Evolutionary conservation across 2,113 vertebrate species (phyloP).

Genomic region (Channa argus): DNA sequence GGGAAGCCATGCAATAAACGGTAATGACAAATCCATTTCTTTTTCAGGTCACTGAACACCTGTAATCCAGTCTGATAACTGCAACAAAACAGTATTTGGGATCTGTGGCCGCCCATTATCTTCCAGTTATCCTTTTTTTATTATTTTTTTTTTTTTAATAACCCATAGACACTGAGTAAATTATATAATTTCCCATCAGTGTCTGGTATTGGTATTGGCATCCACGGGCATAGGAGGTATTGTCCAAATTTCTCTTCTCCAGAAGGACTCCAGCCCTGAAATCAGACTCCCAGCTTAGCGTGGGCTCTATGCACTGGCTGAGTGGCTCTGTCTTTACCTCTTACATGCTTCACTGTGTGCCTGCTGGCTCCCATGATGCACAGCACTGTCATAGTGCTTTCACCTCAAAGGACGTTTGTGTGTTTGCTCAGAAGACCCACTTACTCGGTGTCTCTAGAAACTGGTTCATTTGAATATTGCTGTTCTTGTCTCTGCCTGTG

Average conservation of each 20-base stretch:
- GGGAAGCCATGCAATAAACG: too few relatives aligned
- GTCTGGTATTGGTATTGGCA: too few relatives aligned
- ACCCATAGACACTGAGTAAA: background rate
- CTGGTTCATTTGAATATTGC: background rate
- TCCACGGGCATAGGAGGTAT: too few relatives aligned
- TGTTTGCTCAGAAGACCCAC: constrained; percentile 35
- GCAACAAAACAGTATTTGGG: background rate
- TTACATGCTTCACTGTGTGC: constrained; percentile 56
- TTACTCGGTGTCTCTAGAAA: background rate
- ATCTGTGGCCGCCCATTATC: background rate
- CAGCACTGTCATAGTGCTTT: constrained; percentile 30
- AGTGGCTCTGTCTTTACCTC: constrained; percentile 37
- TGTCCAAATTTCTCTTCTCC: too few relatives aligned
- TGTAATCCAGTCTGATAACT: background rate
- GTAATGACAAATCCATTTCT: too few relatives aligned
- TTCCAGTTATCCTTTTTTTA: background rate
- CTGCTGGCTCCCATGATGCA: constrained; percentile 61
- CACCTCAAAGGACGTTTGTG: constrained; percentile 21
- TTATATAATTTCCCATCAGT: constrained; percentile 8
- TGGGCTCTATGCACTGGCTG: background rate
- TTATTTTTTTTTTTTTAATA: too few relatives aligned
- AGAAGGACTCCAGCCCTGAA: constrained; percentile 5
- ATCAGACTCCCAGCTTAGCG: background rate
- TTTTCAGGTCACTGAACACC: too few relatives aligned
- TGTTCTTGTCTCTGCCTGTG: background rate